A percentile compares a stretch with the other conserved stretches of the same genome.
Evolutionary conservation across 2,113 vertebrate species (phyloP).

Genomic region (Gallinago jamesoni): DNA sequence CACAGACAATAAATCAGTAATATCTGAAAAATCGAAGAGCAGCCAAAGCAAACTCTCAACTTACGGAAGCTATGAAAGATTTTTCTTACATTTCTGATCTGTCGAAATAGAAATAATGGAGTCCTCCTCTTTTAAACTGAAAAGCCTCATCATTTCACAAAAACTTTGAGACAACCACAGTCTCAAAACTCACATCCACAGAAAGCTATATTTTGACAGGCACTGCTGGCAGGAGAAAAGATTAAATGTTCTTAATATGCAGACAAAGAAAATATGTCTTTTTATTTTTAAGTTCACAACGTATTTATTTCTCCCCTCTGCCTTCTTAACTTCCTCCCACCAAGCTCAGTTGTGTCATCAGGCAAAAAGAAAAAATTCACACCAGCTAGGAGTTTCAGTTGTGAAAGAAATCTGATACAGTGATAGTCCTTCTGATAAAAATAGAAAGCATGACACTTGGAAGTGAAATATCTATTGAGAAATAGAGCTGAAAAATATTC

Average conservation of each 20-base stretch:
- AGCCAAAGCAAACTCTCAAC: slow-evolving; percentile 18
- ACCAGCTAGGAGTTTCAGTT: slow-evolving; percentile 22
- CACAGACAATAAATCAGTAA: slow-evolving; percentile 6
- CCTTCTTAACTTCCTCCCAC: slow-evolving; percentile 24
- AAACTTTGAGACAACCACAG: slow-evolving; percentile 1
- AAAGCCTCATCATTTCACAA: neutral
- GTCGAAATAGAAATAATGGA: neutral
- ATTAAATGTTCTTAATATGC: neutral
- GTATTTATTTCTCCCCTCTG: slow-evolving; percentile 34
- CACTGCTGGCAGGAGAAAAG: slow-evolving; percentile 18
- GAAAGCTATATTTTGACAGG: slow-evolving; percentile 46
- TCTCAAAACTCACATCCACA: slow-evolving; percentile 27
- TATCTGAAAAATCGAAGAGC: neutral
- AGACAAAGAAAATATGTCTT: slow-evolving; percentile 46
- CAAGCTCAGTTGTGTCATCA: neutral
- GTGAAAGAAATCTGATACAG: slow-evolving; percentile 45
- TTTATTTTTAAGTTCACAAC: slow-evolving; percentile 48
- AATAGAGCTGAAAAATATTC: slow-evolving; percentile 7
- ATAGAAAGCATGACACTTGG: slow-evolving; percentile 43
- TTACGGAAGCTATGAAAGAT: slow-evolving; percentile 5
- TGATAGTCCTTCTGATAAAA: slow-evolving; percentile 42
- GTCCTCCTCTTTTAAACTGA: neutral
- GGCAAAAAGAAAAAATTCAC: slow-evolving; percentile 53
- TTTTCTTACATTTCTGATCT: neutral
- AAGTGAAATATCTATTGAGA: slow-evolving; percentile 37